Evolutionary conservation across 2,797 vertebrate species (phyloP), one percentile per base, ranked within the genome.

Genomic region (Spinus pinus): DNA sequence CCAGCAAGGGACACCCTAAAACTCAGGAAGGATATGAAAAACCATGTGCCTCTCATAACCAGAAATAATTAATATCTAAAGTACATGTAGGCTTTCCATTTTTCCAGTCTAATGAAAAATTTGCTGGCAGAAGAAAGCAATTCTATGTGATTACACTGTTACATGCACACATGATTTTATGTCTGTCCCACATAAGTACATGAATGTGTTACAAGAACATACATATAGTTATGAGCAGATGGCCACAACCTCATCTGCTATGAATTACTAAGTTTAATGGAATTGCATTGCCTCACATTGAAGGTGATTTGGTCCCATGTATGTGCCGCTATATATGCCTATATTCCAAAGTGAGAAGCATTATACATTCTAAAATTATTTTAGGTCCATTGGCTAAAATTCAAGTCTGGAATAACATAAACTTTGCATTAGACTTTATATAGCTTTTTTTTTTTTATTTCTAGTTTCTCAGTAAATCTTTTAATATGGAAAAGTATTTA

Each of bases 51-150:
- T 93, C 54, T 91, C 65, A 69, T 53, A 81, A 91, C 12, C 47
- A 91, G 75, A 93, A 94, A 78, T 79, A 88, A 92, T 80, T 92
- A 62, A 81, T 84, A 44, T 90, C 46, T 72, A 23, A 91, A 93
- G 39, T 72, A 91, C 7, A 24, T 51, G 13, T 84, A 9, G 14
- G 7, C 31, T 86, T 93, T 88, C n/a, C 6, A 4, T 54, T 88
- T 86, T 91, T 89, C 33, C 65, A 83, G 19, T 44, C 42, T 90
- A 91, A 81, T 23, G 31, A 73, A 94, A 90, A 88, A 49, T 14
- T 24, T 75, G 4, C 23, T 81, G 58, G 21, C 35, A 72, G 62
- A 88, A 75, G 35, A 90, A 42, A 79, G 51, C 14, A 84, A 25
- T 33, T 65, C 19, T 56, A n/a, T 1, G 0, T 74, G 28, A 84